Base-by-base conservation (phyloP, 1,140 invertebrate species). In the Anastrepha obliqua region DNA sequence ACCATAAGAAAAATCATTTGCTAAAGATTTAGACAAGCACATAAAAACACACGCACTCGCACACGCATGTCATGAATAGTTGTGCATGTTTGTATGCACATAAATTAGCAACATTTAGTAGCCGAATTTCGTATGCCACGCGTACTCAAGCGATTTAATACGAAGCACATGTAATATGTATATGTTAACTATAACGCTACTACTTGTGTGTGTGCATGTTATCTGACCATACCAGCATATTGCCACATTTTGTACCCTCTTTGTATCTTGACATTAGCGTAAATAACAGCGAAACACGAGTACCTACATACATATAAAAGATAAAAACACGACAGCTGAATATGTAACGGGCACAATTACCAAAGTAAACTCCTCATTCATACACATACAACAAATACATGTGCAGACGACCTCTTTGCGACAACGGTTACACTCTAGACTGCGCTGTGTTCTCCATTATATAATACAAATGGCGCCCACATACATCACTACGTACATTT, bases 61-160 rank as follows among this genome's bases (percentile, higher is more conserved):
- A 64, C 15, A 3, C 60, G 17, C 20, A 3, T n/a, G 60, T n/a
- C 20, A n/a, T n/a, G 20, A 2, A 1, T 62, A 62, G 17, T 0
- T 62, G 6, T 67, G n/a, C 29, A 55, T 1, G 13, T 13, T 9
- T 42, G 9, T 44, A 67, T 42, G 15, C 4, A 47, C 67, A 74
- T 74, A 74, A 74, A 74, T 74, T 74, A 47, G 67, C 67, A 74
- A 74, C 42, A 70, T 74, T 74, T 74, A 44, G 42, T 42, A 44
- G 13, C 39, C 42, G 42, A 74, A 74, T 74, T 47, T 47, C 42
- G 13, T 44, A 47, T 74, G 39, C 67, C 42, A 44, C 42, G 42
- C 42, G 42, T 74, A 17, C 13, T 47, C 15, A 74, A 42, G 13
- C 29, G 17, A 44, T 74, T 74, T 44, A 13, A 47, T 47, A 74